These are phyloP conservation scores for Erynnis tages DNA, from an alignment of 2,888 invertebrate species.

Conservation along the genomic window DNA sequence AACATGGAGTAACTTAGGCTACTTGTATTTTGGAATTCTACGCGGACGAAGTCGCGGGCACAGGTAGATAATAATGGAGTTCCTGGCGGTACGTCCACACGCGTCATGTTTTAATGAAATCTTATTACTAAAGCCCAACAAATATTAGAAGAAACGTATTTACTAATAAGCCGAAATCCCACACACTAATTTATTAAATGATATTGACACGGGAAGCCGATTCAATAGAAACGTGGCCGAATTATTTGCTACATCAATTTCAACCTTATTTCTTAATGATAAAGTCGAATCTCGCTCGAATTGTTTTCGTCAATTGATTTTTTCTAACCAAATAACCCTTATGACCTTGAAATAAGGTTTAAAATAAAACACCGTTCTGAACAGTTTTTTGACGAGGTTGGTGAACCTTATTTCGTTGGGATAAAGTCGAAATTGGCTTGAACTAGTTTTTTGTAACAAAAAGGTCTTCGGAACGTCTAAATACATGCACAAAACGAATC, in stretches of 20 bases:
- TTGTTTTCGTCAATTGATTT: constrained; percentile 6
- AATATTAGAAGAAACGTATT: constrained; percentile 20
- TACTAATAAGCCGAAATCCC: constrained; percentile 24
- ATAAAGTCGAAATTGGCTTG: constrained; percentile 5
- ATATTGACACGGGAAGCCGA: constrained; percentile 18
- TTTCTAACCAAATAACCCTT: constrained; percentile 4
- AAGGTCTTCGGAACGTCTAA: constrained; percentile 48
- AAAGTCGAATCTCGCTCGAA: neutral
- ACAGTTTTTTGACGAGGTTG: neutral
- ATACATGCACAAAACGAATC: constrained; percentile 47
- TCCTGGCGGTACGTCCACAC: too few relatives aligned
- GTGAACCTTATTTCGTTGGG: neutral
- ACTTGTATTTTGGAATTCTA: too few relatives aligned
- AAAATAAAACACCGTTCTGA: neutral
- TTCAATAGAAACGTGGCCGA: constrained; percentile 16
- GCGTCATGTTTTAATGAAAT: too few relatives aligned
- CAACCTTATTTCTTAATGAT: neutral
- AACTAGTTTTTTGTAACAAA: constrained; percentile 21
- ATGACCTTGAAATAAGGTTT: constrained; percentile 6
- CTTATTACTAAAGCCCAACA: constrained; percentile 15
- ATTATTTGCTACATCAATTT: neutral
- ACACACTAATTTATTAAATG: constrained; percentile 24
- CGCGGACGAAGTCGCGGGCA: too few relatives aligned
- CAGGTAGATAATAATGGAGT: too few relatives aligned
- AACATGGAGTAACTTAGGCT: too few relatives aligned